Base-by-base conservation (phyloP, 1,140 invertebrate genomes). In the Camponotus floridanus region DNA sequence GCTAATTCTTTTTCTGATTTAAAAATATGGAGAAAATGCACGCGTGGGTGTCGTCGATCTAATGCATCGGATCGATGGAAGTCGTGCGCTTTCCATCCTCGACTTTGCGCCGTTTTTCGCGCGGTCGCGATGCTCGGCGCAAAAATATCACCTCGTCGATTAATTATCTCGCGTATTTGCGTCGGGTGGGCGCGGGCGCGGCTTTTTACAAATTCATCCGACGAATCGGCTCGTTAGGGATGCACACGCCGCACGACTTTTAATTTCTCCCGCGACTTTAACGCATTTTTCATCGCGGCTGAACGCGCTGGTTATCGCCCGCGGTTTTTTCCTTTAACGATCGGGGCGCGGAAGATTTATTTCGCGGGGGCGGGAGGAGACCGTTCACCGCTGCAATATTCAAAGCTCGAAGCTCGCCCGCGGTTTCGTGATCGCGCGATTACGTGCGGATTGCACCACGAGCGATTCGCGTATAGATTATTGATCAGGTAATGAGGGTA, bases 401-500 rank as follows among this genome's bases (percentile, higher is more conserved):
- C 79, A 83, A 68, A 13, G 67, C 65, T 33, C 36, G 79, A 45
- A 42, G 78, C 59, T 36, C 31, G 31, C 26, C 55, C n/a, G 65
- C 78, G 42, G 67, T 83, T 73, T 83, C 79, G 67, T 73, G 79
- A 83, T 83, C 67, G 68, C 79, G 55, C 79, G 67, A 83, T 83
- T 83, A 83, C 68, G 31, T 48, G 68, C 6, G 36, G 39, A 51
- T 26, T 11, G 18, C 33, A 45, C 13, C 31, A 18, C 86, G 81
- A 11, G 57, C 73, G n/a, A 36, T n/a, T 4, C 33, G 71, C 26
- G 90, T 92, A 93, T 93, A 91, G 92, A 93, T 93, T 93, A 93
- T 93, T 93, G 93, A 93, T 92, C 92, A 93, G 91, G 92, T 91
- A 93, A 93, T 93, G 92, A 55, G 68, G 79, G 5, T 83, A 83